Evolutionary conservation across 2,113 vertebrate species (phyloP), one percentile per base, ranked within the genome.

Genomic region (Megalops atlanticus): DNA sequence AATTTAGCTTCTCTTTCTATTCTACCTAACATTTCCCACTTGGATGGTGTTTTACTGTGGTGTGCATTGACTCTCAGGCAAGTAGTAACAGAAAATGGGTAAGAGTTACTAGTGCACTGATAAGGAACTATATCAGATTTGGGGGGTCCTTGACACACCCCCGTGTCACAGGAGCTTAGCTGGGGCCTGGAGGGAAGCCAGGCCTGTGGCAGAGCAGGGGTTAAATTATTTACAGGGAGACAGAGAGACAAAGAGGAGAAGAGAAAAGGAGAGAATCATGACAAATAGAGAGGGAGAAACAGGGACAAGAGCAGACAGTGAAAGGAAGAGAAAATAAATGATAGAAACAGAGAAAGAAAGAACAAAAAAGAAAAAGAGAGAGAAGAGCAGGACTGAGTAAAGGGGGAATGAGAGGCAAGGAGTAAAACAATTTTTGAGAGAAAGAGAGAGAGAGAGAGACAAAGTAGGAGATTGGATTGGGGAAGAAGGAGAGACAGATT

Each of bases 401-500:
- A 15, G 40, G 52, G 43, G 70, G 77, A 7, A 54, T 58, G 18
- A 78, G 38, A 54, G 38, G 21, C 24, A 54, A 70, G 38, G n/a
- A n/a, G n/a, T n/a, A n/a, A n/a, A n/a, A n/a, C n/a, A n/a, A n/a
- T n/a, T n/a, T n/a, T n/a, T n/a, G n/a, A 27, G 75, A 38, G 24
- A 35, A 40, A 49, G 69, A 64, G 5, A 74, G 2, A 86, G 1
- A 86, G 73, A 21, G 85, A 35, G 87, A 85, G 85, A 88, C 85
- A 87, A 83, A 79, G 86, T 87, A 86, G 31, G 27, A 31, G 58
- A 24, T 64, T 15, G 58, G 58, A 18, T 16, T 16, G 80, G 88
- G 87, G 87, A 82, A 84, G 84, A 82, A 31, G 85, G 84, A 91
- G 90, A 39, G 86, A 87, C 84, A 91, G 91, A 36, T 47, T 76